These are phyloP conservation scores for Solenopsis fugax DNA, from an alignment of 1,140 invertebrate species.

Conservation along the genomic window DNA sequence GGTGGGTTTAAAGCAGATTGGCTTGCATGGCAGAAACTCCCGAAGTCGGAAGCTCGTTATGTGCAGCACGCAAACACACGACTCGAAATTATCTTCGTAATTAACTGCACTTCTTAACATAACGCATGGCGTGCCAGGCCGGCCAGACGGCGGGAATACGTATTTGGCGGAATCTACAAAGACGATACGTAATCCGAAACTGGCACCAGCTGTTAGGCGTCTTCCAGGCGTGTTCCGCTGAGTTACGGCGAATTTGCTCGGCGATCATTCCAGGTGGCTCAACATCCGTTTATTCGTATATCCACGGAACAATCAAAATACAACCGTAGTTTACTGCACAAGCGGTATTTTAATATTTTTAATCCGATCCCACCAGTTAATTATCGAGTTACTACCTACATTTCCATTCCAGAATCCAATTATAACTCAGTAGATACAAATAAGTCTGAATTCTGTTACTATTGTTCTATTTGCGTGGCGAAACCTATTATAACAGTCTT, in stretches of 20 bases:
- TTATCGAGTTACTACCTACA: background rate
- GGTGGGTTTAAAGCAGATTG: constrained; percentile 79
- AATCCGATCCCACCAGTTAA: background rate
- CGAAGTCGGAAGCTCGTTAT: constrained; percentile 85
- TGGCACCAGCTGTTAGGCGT: constrained; percentile 82
- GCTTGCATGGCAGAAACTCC: constrained; percentile 81
- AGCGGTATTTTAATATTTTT: background rate
- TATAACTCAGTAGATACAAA: background rate
- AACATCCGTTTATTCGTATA: background rate
- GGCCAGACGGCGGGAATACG: constrained; percentile 82
- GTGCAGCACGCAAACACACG: constrained; percentile 85
- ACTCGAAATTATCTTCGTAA: constrained; percentile 87
- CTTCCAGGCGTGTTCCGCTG: constrained; percentile 40
- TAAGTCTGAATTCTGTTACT: background rate
- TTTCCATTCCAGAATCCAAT: background rate
- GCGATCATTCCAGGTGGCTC: background rate
- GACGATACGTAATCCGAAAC: constrained; percentile 85
- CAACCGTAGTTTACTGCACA: background rate
- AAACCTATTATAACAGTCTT: constrained; percentile 22
- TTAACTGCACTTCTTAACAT: constrained; percentile 87
- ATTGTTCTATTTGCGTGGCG: constrained; percentile 19
- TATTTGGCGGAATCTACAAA: constrained; percentile 82
- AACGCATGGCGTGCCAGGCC: constrained; percentile 86
- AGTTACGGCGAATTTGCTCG: constrained; percentile 41
- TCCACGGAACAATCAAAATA: background rate